Base-by-base conservation (phyloP, 2,888 invertebrate genomes). In the Autographa gamma region DNA sequence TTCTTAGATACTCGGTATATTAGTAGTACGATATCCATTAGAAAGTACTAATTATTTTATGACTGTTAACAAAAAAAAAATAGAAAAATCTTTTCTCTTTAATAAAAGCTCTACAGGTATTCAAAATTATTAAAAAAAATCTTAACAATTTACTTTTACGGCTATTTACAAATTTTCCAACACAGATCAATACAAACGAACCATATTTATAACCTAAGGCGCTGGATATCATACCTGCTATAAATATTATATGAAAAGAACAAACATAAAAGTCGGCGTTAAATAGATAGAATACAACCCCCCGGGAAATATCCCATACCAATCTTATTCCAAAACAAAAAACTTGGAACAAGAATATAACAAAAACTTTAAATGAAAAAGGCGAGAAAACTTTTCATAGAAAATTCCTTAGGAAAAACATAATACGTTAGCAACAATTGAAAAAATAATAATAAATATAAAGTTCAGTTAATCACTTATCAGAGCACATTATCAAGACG, bases 401-500 rank as follows among this genome's bases (percentile, higher is more conserved):
- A 41, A 60, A 71, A 71, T 62, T 71, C 67, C 59, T 16, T 8
- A 48, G 48, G 25, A 63, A 32, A 60, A 66, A 65, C 63, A 60
- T 67, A 60, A 18, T 31, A 59, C 72, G 71, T 73, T 65, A 69
- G 71, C 76, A 68, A 79, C 67, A 80, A 80, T 72, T 63, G 54
- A 31, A 54, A 19, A n/a, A n/a, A n/a, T n/a, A n/a, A n/a, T n/a
- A n/a, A n/a, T 9, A 48, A 58, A 61, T 61, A 74, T 66, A 66
- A 69, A 78, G 66, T 71, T 71, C 69, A 71, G 73, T 78, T 68
- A 73, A 63, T 66, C 58, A 68, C 60, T 81, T 81, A 81, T 80
- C 80, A 54, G 41, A 32, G 25, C 52, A 64, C 60, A 78, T 60
- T 76, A 81, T 81, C 78, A 66, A 64, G 80, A 69, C 68, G 52